Base-by-base conservation (phyloP, 2,113 vertebrate genomes). In the Plectropomus leopardus region DNA sequence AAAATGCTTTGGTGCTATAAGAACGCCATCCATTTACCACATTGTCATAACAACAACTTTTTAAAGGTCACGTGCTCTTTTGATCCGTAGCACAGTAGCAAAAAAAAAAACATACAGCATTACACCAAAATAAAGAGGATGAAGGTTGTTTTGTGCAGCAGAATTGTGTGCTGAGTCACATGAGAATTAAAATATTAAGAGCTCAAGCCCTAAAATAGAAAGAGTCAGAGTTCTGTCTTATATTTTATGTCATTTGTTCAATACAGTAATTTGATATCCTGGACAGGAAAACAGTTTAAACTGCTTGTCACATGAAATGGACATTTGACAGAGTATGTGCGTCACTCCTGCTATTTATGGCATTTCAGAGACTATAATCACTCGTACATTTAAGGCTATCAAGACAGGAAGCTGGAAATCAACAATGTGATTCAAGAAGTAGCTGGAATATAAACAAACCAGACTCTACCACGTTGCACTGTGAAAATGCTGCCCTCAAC, bases 301-400 rank as follows among this genome's bases (percentile, higher is more conserved):
- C 44, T 72, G 77, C 78, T 72, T 83, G 82, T 92, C 86, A 78
- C 55, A 82, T 65, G 28, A 92, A 92, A 90, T 75, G 76, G 85
- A 89, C 75, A 66, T 89, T 85, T 92, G 89, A 92, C 84, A 88
- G 87, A 83, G 78, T 65, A 23, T 72, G 76, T 92, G 93, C 90
- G 88, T 94, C 92, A 94, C 66, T 84, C 60, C 36, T 82, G 83
- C 88, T 92, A 92, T 93, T 92, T 92, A 85, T 89, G 84, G 88
- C 60, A 74, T 78, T 81, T 87, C 67, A 79, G 81, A 88, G 78
- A 30, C 77, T 83, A 72, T 70, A 89, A 88, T 88, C 78, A 80
- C 64, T 81, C 74, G 44, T 87, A 72, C 74, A 85, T 90, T 85
- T 85, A 63, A 88, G 82, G 54, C 54, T 42, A 80, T 85, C 72